These are phyloP conservation scores for Podarcis raffonei DNA, from an alignment of 2,113 vertebrate species.

Conservation along the genomic window DNA sequence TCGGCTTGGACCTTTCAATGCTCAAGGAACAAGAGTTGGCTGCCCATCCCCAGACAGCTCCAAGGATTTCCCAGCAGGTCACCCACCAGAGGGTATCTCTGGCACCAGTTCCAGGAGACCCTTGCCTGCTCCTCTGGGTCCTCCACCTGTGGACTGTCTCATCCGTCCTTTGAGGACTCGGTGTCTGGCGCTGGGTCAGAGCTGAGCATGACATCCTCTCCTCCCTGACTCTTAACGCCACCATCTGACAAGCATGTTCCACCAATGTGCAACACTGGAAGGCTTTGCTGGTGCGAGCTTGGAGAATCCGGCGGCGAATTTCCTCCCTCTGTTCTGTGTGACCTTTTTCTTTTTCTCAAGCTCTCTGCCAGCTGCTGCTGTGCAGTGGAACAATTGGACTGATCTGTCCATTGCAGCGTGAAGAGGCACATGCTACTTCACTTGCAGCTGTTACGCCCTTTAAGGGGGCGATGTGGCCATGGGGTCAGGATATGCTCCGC, in stretches of 20 bases:
- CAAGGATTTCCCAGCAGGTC: too few species aligned
- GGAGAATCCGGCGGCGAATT: not conserved
- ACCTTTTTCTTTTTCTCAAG: not conserved
- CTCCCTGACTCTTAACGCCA: not conserved
- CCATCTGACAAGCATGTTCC: not conserved
- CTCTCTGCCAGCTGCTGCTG: not conserved
- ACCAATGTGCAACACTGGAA: not conserved
- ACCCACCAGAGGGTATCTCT: too few species aligned
- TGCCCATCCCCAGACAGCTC: too few species aligned
- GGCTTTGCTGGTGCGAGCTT: not conserved
- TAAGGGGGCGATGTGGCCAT: too few species aligned
- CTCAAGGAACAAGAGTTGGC: too few species aligned
- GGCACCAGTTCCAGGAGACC: too few species aligned
- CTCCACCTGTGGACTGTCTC: too few species aligned
- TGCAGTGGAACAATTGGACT: not conserved
- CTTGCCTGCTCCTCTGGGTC: too few species aligned
- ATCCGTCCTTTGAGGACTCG: too few species aligned
- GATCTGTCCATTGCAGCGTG: not conserved
- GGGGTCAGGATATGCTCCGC: not conserved
- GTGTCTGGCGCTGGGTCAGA: too few species aligned
- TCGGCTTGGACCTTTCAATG: too few species aligned
- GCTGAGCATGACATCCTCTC: too few species aligned
- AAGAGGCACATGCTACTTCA: not conserved
- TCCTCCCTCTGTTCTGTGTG: not conserved
- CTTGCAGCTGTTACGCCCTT: not conserved